A percentile compares a stretch with the other conserved stretches of the same genome.
Conservation (phyloP, 37 sponge, comb jelly and placozoan genomes). For the Spongia lamella region DNA sequence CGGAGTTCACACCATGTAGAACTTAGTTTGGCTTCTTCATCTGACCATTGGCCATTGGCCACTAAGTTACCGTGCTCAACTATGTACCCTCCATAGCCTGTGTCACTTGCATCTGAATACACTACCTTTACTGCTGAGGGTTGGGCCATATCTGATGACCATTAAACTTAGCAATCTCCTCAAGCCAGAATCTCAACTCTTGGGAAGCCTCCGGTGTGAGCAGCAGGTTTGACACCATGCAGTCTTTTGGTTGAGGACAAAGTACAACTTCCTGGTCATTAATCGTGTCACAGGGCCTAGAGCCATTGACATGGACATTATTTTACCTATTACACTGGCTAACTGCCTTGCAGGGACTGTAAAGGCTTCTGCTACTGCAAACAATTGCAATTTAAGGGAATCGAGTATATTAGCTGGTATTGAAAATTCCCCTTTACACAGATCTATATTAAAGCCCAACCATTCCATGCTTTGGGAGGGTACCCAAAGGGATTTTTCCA, state of each 20-base stretch:
- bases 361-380: too few relatives aligned
- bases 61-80: constrained; percentile 12
- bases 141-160: constrained; percentile 15
- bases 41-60: too few relatives aligned
- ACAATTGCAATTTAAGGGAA: too few relatives aligned
- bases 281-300: constrained; percentile 19
- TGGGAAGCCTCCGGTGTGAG: too few relatives aligned
- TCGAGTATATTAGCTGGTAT: too few relatives aligned
- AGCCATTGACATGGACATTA: constrained; percentile 28
- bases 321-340: too few relatives aligned
- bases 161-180: too few relatives aligned
- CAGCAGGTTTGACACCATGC: constrained; percentile 37
- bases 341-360: too few relatives aligned
- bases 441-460: constrained; percentile 16
- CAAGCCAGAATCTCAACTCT: too few relatives aligned
- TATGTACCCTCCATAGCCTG: not conserved
- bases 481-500: not conserved
- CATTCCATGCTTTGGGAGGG: not conserved
- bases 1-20: too few relatives aligned
- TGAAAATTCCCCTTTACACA: not conserved
- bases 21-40: too few relatives aligned
- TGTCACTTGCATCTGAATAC: constrained; percentile 36
- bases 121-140: too few relatives aligned
- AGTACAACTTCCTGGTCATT: constrained; percentile 27
- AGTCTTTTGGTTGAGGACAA: not conserved